Evolutionary conservation across 1,140 invertebrate species (phyloP).

Genomic region (Brachionus calyciflorus): DNA sequence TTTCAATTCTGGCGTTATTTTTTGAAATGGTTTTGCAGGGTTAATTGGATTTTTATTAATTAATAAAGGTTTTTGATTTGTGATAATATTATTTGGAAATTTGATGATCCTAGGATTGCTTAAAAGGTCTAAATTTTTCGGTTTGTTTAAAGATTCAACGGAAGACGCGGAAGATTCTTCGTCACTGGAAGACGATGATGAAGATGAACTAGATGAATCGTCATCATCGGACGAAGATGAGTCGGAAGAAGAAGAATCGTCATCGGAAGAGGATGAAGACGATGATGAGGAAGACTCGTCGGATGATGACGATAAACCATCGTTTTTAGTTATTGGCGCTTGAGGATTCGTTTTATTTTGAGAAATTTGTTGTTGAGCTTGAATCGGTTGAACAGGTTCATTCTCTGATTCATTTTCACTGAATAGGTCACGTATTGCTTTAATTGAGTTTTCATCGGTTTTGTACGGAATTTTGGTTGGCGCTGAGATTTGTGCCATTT

Average conservation of each 20-base stretch:
- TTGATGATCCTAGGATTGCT: neutral
- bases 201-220: conserved; percentile 14
- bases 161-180: conserved; percentile 16
- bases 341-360: neutral
- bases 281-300: conserved; percentile 21
- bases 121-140: neutral
- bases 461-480: neutral
- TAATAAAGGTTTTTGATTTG: neutral
- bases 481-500: too few species aligned
- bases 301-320: neutral
- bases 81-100: neutral
- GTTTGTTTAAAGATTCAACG: neutral
- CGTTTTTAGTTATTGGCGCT: neutral
- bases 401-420: conserved; percentile 7
- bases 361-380: neutral
- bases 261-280: neutral
- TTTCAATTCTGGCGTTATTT: neutral
- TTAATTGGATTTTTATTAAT: neutral
- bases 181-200: conserved; percentile 18
- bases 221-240: conserved; percentile 9
- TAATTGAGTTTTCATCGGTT: neutral
- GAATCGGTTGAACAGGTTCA: neutral
- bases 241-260: neutral
- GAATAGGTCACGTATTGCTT: conserved; percentile 10
- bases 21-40: neutral